A percentile compares a stretch with the other conserved stretches of the same genome.
Conservation (phyloP, 35 echinoderm and acorn worm genomes). For the Stichopus chloronotus region DNA sequence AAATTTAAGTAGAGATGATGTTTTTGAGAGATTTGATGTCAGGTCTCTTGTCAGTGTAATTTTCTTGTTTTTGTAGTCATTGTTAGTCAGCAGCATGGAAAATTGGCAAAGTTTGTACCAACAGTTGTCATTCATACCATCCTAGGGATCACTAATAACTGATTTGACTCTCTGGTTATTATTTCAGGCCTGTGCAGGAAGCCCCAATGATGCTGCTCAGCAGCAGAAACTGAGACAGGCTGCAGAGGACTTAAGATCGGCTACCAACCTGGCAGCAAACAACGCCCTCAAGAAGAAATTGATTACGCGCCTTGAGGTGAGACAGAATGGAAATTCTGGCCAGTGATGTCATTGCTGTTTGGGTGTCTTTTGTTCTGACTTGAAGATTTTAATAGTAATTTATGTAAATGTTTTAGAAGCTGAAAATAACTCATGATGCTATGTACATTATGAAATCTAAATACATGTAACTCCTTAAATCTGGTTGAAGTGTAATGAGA, state of each 20-base stretch:
- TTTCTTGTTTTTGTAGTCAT: too few species aligned
- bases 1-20: too few species aligned
- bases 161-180: too few species aligned
- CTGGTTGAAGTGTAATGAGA: too few species aligned
- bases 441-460: not conserved
- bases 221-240: constrained; percentile 83
- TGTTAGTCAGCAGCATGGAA: too few species aligned
- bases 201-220: constrained; percentile 85
- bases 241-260: constrained; percentile 82
- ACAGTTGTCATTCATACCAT: too few species aligned
- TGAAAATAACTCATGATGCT: not conserved
- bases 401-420: not conserved
- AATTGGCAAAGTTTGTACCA: too few species aligned
- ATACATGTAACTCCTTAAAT: not conserved
- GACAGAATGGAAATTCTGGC: not conserved
- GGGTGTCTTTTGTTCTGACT: not conserved
- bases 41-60: too few species aligned
- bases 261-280: constrained; percentile 92
- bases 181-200: constrained; percentile 78
- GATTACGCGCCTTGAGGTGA: constrained; percentile 83
- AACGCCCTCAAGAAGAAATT: constrained; percentile 98
- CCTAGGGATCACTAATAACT: too few species aligned
- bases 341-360: not conserved
- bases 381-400: not conserved
- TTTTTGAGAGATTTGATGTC: too few species aligned